Evolutionary conservation across 2,113 vertebrate species (phyloP), one percentile per base, ranked within the genome.

Genomic region (Ophiodon elongatus): DNA sequence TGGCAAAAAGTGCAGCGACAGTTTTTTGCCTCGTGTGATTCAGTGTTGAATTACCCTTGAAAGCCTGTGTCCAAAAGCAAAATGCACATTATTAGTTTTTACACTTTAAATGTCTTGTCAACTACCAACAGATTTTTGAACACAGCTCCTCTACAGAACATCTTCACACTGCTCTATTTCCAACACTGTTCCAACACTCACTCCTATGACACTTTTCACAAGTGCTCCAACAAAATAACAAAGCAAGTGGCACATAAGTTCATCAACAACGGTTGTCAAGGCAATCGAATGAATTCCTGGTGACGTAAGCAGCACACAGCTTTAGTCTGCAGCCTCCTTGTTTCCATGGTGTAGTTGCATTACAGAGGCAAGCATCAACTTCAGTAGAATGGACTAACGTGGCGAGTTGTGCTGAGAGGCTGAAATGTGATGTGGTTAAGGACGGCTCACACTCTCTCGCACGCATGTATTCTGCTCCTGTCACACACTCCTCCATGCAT

Each of bases 301-400:
- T 91, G 88, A 94, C 82, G 93, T 92, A 90, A 91, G 82, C 86
- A 19, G 79, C 77, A 41, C 83, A 56, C 83, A 77, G 89, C 85
- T 76, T 85, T 39, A 72, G 69, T 71, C 77, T 78, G 73, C 77
- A 89, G 77, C 64, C 59, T 62, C 37, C 82, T 77, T 90, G 91
- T 94, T 94, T 90, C 92, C 92, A 94, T 93, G 92, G 92, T 92
- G 91, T 89, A 73, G 84, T 73, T 75, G 78, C 73, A 54, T 80
- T 73, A 72, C 82, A 83, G 83, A 64, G 62, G 54, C 59, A 60
- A 80, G 82, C 74, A 63, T 82, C 67, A 91, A 93, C 91, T 93
- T 93, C 75, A 84, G 79, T 3, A 31, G 59, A 88, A 79, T n/a
- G 76, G 54, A 84, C 87, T 80, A 83, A 90, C 73, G 88, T 82